Base-by-base conservation (phyloP, 1,140 invertebrate species). In the Druon quercuslanigerum region DNA sequence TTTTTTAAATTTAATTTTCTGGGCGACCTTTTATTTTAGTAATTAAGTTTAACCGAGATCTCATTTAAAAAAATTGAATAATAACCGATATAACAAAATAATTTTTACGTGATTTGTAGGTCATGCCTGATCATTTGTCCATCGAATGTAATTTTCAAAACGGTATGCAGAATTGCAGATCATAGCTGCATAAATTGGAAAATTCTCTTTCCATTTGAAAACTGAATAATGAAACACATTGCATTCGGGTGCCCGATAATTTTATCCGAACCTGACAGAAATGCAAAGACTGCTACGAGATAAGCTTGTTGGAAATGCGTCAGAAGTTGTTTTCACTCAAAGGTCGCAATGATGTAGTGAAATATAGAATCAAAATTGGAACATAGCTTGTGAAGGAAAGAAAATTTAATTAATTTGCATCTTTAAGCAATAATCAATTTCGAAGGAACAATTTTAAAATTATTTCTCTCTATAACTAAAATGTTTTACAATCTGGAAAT, bases 281-380 rank as follows among this genome's bases (percentile, higher is more conserved):
- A 40, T 66, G 40, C 20, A 66, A 66, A 66, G 60, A 40, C 25
- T 33, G 25, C 25, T 7, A n/a, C 20, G 13, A n/a, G 60, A 66
- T 66, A 66, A 66, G 60, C 60, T 40, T 46, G 60, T 46, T 66
- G 60, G n/a, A 66, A 66, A 66, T 66, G 25, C 60, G 60, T 66
- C 60, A 66, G 60, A 66, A 66, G 25, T 66, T 66, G 40, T 66
- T 66, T 66, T 12, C 40, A 9, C 40, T 46, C 7, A 46, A 46
- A 46, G 40, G 40, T 46, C 40, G 40, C 40, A 46, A 46, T 46
- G 40, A 46, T 46, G 40, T 46, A 46, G 40, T 46, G 40, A 46
- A 46, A 46, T 46, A 46, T 8, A 9, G 9, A 46, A 9, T 46
- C 2, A 11, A 46, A 46, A 46, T 46, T 46, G 40, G 6, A 46